phyloP scores from a whole-genome alignment of 1,140 invertebrate genomes.

The Aphaenogaster rudis region DNA sequence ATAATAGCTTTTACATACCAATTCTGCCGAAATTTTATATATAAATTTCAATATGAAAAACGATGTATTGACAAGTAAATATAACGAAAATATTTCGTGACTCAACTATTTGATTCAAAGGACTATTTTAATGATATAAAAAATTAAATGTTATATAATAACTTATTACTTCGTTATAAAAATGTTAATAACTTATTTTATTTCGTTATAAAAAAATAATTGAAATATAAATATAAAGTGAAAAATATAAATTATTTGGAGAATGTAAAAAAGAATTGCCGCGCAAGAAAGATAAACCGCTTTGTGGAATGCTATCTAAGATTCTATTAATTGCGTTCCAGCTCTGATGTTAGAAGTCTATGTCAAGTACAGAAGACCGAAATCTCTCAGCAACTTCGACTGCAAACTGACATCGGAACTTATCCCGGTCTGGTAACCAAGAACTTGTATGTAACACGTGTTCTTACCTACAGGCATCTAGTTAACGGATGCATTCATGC shows the following conservation, averaged over 20 bases:
- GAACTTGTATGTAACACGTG: conserved; percentile 57
- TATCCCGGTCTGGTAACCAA: conserved; percentile 43
- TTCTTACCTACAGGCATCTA: conserved; percentile 57
- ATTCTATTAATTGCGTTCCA: conserved; percentile 62
- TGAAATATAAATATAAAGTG: neutral
- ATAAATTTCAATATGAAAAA: neutral
- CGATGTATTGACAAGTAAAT: conserved; percentile 2
- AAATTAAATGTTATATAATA: neutral
- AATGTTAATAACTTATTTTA: neutral
- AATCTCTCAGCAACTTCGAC: conserved; percentile 60
- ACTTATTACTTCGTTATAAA: neutral
- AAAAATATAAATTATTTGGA: conserved; percentile 1
- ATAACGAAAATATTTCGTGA: neutral
- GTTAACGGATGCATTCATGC: conserved; percentile 62
- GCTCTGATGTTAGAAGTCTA: conserved; percentile 37
- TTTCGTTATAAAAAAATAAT: neutral
- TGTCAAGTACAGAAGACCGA: conserved; percentile 51
- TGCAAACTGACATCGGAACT: conserved; percentile 56
- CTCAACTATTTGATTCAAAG: neutral
- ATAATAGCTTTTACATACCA: neutral
- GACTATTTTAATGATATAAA: neutral
- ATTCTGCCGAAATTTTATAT: neutral
- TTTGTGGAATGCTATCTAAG: neutral
- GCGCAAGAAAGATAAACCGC: neutral
- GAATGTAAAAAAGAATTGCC: neutral